phyloP scores from a whole-genome alignment of 1,140 invertebrate genomes.

The Pogonomyrmex barbatus region DNA sequence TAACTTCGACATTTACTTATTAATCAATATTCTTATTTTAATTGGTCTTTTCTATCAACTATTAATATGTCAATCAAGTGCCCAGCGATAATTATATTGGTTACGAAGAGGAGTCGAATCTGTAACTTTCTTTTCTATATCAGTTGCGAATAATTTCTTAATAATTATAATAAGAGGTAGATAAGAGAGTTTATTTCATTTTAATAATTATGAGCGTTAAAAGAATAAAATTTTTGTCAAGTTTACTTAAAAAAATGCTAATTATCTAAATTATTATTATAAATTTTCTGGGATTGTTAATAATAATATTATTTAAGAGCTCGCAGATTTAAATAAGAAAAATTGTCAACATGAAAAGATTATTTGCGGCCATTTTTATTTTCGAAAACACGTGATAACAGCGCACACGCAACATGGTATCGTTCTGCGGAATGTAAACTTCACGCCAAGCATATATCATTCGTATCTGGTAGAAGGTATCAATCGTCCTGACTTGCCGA shows the following conservation, averaged over 20 bases:
- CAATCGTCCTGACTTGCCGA: not conserved
- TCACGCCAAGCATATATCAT: not conserved
- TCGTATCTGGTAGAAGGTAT: not conserved
- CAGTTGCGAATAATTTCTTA: not conserved
- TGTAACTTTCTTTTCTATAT: not conserved
- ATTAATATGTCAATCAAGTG: constrained; percentile 16
- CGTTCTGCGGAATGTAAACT: not conserved
- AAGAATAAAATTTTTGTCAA: constrained; percentile 1
- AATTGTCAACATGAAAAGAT: not conserved
- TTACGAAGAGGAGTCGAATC: not conserved
- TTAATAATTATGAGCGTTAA: not conserved
- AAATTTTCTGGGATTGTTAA: not conserved
- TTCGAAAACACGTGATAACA: not conserved
- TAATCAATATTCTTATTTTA: constrained; percentile 50
- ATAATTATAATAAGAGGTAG: not conserved
- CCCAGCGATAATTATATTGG: not conserved
- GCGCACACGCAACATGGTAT: no score
- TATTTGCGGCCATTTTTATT: not conserved
- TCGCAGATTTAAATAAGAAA: not conserved
- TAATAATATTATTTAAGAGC: constrained; percentile 1
- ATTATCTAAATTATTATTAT: not conserved
- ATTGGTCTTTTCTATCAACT: not conserved
- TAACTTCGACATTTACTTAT: constrained; percentile 25
- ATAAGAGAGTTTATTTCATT: not conserved
- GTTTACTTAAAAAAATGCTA: not conserved